Base-by-base conservation (phyloP, 2,113 vertebrate species). In the Tyto alba region DNA sequence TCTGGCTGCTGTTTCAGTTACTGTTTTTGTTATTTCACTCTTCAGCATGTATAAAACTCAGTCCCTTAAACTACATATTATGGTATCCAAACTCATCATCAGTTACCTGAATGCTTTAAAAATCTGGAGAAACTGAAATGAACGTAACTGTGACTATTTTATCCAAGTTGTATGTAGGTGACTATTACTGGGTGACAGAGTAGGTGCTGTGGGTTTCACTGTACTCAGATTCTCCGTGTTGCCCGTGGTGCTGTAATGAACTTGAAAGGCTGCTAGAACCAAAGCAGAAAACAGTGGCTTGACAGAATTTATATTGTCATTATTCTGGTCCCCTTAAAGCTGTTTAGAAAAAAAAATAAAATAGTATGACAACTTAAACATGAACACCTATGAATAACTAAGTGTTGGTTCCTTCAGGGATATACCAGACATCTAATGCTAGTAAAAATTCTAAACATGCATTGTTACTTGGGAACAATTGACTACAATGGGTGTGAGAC, bases 211-310 rank as follows among this genome's bases (percentile, higher is more conserved):
- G 18, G 56, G 7, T 43, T n/a, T 27, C 36, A 8, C 52, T n/a
- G 30, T 18, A 10, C 53, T 41, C 13, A 3, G 15, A 6, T 55
- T 53, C 29, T 40, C 47, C 1, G 0, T 25, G 41, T 72, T 62
- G 75, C 56, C 21, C 0, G 0, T 16, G 34, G 32, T 21, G 6
- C 36, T 2, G 0, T 1, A 6, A 6, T 9, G 38, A 32, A 32
- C 34, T n/a, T 18, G 41, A 45, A 55, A 40, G 32, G 43, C 67
- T 63, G 22, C 21, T 48, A 11, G n/a, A 86, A 4, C n/a, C 5
- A 45, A 19, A 53, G 43, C 77, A 56, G n/a, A 36, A 48, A 27
- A 11, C 1, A 23, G 16, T 27, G 38, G 5, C 59, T 45, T 73
- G 52, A 19, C 23, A 73, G 30, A 56, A 18, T 32, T 81, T 66